phyloP scores from a whole-genome alignment of 2,888 invertebrate genomes.

The Thereva nobilitata region DNA sequence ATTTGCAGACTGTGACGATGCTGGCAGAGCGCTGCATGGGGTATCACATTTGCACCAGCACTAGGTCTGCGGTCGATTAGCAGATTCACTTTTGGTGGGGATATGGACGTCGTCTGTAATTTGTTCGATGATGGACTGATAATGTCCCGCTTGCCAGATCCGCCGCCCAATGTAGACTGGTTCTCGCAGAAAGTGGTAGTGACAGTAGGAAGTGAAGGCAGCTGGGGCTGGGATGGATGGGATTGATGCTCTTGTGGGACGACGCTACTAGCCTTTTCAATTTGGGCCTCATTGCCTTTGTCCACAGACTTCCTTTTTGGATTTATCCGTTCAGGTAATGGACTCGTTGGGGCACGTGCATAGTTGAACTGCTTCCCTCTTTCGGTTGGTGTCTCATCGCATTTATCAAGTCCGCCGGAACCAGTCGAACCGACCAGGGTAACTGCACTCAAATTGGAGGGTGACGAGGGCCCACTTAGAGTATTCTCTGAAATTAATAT shows the following conservation, averaged over 20 bases:
- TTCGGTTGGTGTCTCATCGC: constrained; percentile 51
- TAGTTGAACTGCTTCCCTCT: constrained; percentile 44
- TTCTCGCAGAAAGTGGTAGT: constrained; percentile 42
- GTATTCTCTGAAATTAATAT: constrained; percentile 47
- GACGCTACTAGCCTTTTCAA: constrained; percentile 14
- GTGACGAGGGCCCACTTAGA: constrained; percentile 69
- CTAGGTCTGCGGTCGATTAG: constrained; percentile 45
- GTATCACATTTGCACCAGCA: constrained; percentile 45
- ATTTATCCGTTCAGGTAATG: constrained; percentile 43
- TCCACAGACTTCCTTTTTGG: constrained; percentile 37
- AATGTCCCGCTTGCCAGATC: constrained; percentile 19
- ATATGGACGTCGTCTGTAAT: constrained; percentile 40
- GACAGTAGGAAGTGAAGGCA: constrained; percentile 39
- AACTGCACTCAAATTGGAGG: constrained; percentile 74
- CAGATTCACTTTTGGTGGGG: constrained; percentile 40
- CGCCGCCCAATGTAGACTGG: constrained; percentile 20
- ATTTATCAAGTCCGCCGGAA: constrained; percentile 60
- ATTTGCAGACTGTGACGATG: constrained; percentile 46
- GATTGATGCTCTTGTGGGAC: background rate
- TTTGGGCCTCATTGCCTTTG: constrained; percentile 41
- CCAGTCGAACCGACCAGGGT: constrained; percentile 68
- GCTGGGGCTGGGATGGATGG: constrained; percentile 5
- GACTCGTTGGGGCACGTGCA: constrained; percentile 43
- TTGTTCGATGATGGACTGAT: constrained; percentile 40
- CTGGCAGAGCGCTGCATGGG: constrained; percentile 45